Conservation (phyloP, 2,113 vertebrate genomes). For the Procavia capensis region DNA sequence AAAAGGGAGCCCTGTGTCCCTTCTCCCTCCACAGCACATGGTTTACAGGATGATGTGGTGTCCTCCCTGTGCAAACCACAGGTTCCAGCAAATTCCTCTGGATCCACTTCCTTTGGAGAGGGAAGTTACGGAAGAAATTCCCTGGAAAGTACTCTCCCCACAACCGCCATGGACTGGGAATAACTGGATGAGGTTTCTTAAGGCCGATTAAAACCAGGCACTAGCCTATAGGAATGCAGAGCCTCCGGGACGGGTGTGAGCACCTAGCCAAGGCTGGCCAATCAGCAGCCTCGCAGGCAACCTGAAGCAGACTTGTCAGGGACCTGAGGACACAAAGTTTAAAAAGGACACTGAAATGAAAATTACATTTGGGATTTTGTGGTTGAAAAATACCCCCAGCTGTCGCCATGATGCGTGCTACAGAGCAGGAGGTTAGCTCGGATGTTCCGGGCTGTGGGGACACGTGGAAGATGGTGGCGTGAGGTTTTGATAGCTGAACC, state of each 20-base stretch:
- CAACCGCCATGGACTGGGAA: fast-evolving
- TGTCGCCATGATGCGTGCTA: not conserved
- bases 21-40: not conserved
- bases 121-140: not conserved
- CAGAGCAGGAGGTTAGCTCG: fast-evolving
- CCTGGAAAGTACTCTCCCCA: not conserved
- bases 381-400: not conserved
- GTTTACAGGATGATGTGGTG: not conserved
- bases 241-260: not conserved
- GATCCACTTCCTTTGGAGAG: not conserved
- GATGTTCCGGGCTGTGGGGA: not conserved
- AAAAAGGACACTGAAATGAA: not conserved
- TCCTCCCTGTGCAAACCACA: not conserved
- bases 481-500: not conserved
- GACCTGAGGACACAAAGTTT: not conserved
- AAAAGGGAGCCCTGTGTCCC: not conserved
- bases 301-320: not conserved
- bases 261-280: not conserved
- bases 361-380: not conserved
- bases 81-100: not conserved
- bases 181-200: not conserved
- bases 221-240: not conserved
- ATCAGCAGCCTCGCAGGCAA: not conserved
- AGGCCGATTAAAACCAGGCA: not conserved
- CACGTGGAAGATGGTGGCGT: not conserved